Evolutionary conservation across 2,113 vertebrate genomes (phyloP).

Genomic region (Rhadina sibilatrix): DNA sequence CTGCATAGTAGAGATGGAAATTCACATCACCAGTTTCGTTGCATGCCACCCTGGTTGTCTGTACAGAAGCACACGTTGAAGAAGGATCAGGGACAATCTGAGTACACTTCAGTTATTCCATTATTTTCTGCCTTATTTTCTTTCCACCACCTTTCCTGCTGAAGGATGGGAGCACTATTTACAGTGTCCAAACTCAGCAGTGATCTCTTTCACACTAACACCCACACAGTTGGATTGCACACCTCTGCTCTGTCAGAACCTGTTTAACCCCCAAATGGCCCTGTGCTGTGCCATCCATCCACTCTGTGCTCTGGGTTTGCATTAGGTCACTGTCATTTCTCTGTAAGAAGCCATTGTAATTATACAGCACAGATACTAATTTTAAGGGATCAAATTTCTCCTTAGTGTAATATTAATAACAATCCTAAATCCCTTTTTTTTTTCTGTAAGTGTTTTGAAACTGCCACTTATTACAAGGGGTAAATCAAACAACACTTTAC

Average conservation of each 20-base stretch:
- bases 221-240: rapidly evolving
- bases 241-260: not conserved
- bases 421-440: not conserved
- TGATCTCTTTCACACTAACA: not conserved
- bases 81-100: not conserved
- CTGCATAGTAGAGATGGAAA: not conserved
- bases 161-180: not conserved
- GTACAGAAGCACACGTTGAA: not conserved
- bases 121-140: not conserved
- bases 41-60: not conserved
- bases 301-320: not conserved
- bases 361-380: not conserved
- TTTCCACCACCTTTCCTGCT: not conserved
- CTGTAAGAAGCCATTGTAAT: not conserved
- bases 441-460: not conserved
- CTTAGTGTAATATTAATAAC: not conserved
- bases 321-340: not conserved
- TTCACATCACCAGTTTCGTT: not conserved
- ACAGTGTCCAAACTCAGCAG: not conserved
- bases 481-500: not conserved
- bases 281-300: too few species aligned
- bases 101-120: rapidly evolving
- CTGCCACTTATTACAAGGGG: not conserved
- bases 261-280: rapidly evolving
- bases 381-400: not conserved